Percentiles rank a stretch among this genome's conserved stretches.
Conservation (phyloP, 2,113 vertebrate species). For the Atrichornis clamosus region DNA sequence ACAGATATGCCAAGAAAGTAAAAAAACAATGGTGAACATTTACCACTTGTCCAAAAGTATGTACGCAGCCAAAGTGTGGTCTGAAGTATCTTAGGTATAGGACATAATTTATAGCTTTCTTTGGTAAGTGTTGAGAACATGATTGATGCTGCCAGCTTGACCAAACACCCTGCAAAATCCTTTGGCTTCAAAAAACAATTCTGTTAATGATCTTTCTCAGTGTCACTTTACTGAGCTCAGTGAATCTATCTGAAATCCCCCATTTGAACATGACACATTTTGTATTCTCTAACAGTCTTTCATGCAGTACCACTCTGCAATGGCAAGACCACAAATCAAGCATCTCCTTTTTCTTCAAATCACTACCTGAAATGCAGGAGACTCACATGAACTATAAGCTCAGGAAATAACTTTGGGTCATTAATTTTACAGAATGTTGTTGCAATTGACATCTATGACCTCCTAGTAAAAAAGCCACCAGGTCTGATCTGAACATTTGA, state of each 20-base stretch:
- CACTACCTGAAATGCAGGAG: background rate
- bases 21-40: background rate
- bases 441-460: background rate
- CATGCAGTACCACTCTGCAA: background rate
- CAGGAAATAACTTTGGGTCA: background rate
- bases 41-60: background rate
- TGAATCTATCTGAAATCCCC: background rate
- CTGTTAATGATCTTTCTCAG: background rate
- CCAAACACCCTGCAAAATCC: background rate
- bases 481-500: background rate
- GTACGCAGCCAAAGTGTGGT: background rate
- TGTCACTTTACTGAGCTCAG: background rate
- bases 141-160: background rate
- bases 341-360: background rate
- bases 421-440: background rate
- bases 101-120: background rate
- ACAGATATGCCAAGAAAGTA: background rate
- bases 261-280: background rate
- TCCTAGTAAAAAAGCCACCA: background rate
- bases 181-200: background rate
- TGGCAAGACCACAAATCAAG: background rate
- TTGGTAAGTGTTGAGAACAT: background rate
- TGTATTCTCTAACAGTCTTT: background rate
- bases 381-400: background rate
- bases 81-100: background rate